phyloP scores from a whole-genome alignment of 1,140 invertebrate genomes.

The Zaprionus inermis region DNA sequence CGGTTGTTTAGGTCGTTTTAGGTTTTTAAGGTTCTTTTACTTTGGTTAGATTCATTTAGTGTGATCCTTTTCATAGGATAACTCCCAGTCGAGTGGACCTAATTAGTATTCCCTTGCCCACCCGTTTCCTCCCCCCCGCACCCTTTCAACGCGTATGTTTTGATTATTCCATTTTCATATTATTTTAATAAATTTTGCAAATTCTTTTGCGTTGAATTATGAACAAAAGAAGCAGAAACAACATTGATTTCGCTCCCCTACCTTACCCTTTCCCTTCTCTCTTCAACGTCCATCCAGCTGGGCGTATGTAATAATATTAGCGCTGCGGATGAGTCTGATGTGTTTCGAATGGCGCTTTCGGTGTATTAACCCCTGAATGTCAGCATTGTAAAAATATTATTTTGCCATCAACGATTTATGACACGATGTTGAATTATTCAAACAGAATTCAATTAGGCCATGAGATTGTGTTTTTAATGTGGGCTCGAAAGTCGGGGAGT shows the following conservation, averaged over 20 bases:
- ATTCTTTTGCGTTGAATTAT: slow-evolving; percentile 2
- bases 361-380: slow-evolving; percentile 34
- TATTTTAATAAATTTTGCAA: slow-evolving; percentile 44
- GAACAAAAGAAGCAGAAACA: slow-evolving; percentile 25
- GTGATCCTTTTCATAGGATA: neutral
- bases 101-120: neutral
- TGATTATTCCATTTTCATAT: slow-evolving; percentile 32
- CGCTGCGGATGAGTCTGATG: slow-evolving; percentile 12
- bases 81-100: neutral
- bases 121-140: neutral
- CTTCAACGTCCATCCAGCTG: too few relatives aligned
- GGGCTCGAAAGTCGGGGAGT: neutral
- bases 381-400: slow-evolving; percentile 38
- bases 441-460: slow-evolving; percentile 26
- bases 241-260: slow-evolving; percentile 1
- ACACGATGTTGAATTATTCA: slow-evolving; percentile 16
- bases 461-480: slow-evolving; percentile 7
- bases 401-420: slow-evolving; percentile 23
- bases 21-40: too few relatives aligned
- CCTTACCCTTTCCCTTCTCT: neutral
- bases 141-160: slow-evolving; percentile 15
- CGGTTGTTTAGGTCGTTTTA: too few relatives aligned
- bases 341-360: slow-evolving; percentile 29
- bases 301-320: slow-evolving; percentile 26
- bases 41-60: too few relatives aligned